These are phyloP conservation scores for Bombyx mori DNA, from an alignment of 1,140 invertebrate species.

Conservation along the genomic window ASM3026992v2 NC_085123.1:8515501-8516000, in stretches of 20 bases:
- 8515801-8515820: conserved; percentile 2
- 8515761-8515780: conserved; percentile 5
- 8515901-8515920: too few relatives aligned
- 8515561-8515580: background rate
- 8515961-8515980: too few relatives aligned
- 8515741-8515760: conserved; percentile 8
- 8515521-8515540: background rate
- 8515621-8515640: background rate
- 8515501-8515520: background rate
- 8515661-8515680: background rate
- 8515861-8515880: too few relatives aligned
- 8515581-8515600: background rate
- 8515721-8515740: conserved; percentile 7
- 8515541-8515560: background rate
- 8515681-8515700: conserved; percentile 15
- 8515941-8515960: too few relatives aligned
- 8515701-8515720: conserved; percentile 13
- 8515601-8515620: background rate
- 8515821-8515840: background rate
- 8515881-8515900: too few relatives aligned
- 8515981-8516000: too few relatives aligned
- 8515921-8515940: too few relatives aligned
- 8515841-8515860: too few relatives aligned
- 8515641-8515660: conserved; percentile 5
- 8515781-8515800: conserved; percentile 9